Conservation (phyloP, 2,888 invertebrate genomes). For the Morinoia aosen region DNA sequence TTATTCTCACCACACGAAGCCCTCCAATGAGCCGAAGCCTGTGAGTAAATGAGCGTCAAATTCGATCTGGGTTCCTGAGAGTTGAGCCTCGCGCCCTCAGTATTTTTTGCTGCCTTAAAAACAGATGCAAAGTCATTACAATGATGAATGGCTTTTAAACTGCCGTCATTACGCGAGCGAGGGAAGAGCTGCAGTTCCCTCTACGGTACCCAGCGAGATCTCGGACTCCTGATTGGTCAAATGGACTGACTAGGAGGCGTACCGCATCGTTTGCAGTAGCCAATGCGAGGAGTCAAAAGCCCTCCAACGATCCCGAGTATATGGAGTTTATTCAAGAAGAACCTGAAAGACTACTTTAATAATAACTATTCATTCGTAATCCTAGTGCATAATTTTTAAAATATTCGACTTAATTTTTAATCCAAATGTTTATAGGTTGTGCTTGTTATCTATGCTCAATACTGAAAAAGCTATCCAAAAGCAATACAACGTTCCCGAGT, state of each 20-base stretch:
- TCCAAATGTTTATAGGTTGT: too few relatives aligned
- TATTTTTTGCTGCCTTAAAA: constrained; percentile 21
- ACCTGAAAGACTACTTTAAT: not conserved
- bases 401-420: too few relatives aligned
- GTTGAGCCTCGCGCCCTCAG: not conserved
- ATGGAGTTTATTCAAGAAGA: not conserved
- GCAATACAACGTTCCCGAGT: too few relatives aligned
- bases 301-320: not conserved
- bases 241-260: not conserved
- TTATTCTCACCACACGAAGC: not conserved
- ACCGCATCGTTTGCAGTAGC: not conserved
- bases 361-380: not conserved
- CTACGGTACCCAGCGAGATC: not conserved
- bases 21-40: not conserved
- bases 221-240: not conserved
- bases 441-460: too few relatives aligned
- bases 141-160: constrained; percentile 37
- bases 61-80: not conserved
- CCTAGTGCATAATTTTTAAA: not conserved
- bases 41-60: constrained; percentile 26
- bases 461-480: too few relatives aligned
- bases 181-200: not conserved
- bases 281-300: not conserved
- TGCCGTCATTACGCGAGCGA: constrained; percentile 32
- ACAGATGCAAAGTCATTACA: constrained; percentile 43